A percentile compares a stretch with the other conserved stretches of the same genome.
Conservation (phyloP, 53 echinoderm and acorn worm genomes). For the Antedon mediterranea region DNA sequence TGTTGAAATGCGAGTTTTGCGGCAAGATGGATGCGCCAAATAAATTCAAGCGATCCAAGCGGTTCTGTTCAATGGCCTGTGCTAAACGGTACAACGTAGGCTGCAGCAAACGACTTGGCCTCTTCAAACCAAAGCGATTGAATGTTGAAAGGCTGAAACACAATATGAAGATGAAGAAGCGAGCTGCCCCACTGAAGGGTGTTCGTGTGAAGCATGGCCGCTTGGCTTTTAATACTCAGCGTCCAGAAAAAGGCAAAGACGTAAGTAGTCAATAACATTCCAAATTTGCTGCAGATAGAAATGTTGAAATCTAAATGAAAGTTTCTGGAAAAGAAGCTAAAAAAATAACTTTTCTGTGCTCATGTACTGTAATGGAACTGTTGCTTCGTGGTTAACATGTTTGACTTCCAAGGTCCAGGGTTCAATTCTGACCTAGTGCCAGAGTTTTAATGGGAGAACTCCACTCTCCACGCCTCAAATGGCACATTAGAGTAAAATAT, state of each 20-base stretch:
- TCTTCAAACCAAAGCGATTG: slow-evolving; percentile 58
- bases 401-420: no score
- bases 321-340: no score
- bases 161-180: slow-evolving; percentile 62
- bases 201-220: slow-evolving; percentile 77
- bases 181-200: slow-evolving; percentile 70
- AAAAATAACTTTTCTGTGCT: no score
- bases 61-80: slow-evolving; percentile 96
- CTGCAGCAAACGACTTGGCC: slow-evolving; percentile 78
- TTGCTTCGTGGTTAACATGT: no score
- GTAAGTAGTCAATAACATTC: no score
- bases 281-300: no score
- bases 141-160: slow-evolving; percentile 64
- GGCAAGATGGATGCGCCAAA: slow-evolving; percentile 80
- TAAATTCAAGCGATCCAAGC: slow-evolving; percentile 89
- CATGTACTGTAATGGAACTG: no score
- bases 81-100: slow-evolving; percentile 97
- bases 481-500: no score
- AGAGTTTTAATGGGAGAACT: no score
- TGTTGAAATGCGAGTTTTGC: slow-evolving; percentile 84
- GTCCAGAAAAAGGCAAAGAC: background rate
- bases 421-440: no score
- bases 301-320: no score
- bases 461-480: no score
- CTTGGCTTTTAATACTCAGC: slow-evolving; percentile 55